phyloP scores from a whole-genome alignment of 1,140 invertebrate species.

The Halictus rubicundus region DNA sequence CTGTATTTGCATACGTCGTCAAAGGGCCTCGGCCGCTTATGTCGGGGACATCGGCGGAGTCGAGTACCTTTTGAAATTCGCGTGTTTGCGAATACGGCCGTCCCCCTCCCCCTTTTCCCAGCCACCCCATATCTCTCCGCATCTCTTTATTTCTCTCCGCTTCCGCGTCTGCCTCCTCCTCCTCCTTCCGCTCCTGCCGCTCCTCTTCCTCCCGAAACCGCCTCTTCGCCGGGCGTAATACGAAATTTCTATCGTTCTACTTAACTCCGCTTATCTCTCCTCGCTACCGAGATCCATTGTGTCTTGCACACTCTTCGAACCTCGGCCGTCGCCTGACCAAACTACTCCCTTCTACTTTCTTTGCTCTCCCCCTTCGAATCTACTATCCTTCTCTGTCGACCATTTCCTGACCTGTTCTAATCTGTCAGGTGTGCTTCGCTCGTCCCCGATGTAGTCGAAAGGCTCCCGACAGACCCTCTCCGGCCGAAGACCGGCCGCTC shows the following conservation, averaged over 20 bases:
- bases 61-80: conserved; percentile 80
- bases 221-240: background rate
- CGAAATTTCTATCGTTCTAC: conserved; percentile 18
- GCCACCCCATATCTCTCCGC: conserved; percentile 12
- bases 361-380: no score
- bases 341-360: background rate
- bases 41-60: conserved; percentile 78
- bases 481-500: background rate
- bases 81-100: conserved; percentile 79
- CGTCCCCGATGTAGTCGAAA: conserved; percentile 3
- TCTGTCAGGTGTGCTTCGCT: conserved; percentile 37
- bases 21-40: conserved; percentile 76
- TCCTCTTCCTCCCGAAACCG: conserved; percentile 41
- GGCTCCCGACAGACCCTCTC: conserved; percentile 24
- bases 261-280: conserved; percentile 24
- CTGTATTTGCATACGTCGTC: conserved; percentile 81
- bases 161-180: conserved; percentile 41
- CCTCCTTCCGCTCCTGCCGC: conserved; percentile 47
- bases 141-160: conserved; percentile 54
- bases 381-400: conserved; percentile 42
- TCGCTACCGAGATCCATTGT: conserved; percentile 3
- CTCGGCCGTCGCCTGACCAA: conserved; percentile 8
- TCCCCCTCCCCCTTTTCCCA: background rate
- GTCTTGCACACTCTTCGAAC: background rate
- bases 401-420: conserved; percentile 19